These are phyloP conservation scores for Zelleria hepariella DNA, from an alignment of 2,888 invertebrate species.

Conservation along the genomic window DNA sequence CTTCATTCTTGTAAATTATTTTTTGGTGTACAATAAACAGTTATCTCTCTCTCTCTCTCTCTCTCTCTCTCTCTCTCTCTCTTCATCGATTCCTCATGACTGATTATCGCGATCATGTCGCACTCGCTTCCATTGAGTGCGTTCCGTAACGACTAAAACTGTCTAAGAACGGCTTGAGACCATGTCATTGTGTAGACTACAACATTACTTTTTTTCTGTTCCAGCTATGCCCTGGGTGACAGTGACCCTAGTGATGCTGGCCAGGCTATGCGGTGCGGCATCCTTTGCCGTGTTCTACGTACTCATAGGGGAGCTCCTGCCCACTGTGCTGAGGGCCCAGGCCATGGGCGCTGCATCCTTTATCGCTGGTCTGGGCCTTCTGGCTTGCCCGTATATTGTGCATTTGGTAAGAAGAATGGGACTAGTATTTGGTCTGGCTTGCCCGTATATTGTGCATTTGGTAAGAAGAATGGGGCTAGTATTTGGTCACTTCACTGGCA, in stretches of 20 bases:
- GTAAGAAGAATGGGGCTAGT: slow-evolving; percentile 29
- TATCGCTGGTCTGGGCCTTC: slow-evolving; percentile 73
- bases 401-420: slow-evolving; percentile 53
- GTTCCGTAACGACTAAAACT: too few relatives aligned
- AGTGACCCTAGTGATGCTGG: slow-evolving; percentile 75
- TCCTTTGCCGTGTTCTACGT: slow-evolving; percentile 80
- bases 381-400: slow-evolving; percentile 76
- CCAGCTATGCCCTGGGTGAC: slow-evolving; percentile 75
- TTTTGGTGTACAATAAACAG: too few relatives aligned
- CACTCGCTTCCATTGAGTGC: too few relatives aligned
- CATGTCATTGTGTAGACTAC: neutral
- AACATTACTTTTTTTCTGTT: slow-evolving; percentile 12
- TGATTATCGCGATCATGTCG: too few relatives aligned
- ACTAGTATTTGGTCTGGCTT: slow-evolving; percentile 56
- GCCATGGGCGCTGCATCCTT: slow-evolving; percentile 78
- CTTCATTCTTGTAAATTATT: too few relatives aligned
- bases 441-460: slow-evolving; percentile 76
- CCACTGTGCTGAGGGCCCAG: slow-evolving; percentile 75
- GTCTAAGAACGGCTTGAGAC: too few relatives aligned
- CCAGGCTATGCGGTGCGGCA: slow-evolving; percentile 77
- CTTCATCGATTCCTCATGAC: too few relatives aligned
- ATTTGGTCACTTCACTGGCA: too few relatives aligned
- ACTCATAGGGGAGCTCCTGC: slow-evolving; percentile 77
- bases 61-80: too few relatives aligned
- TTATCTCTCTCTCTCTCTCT: too few relatives aligned